Base-by-base conservation (phyloP, 30 jellyfish, hydroid and myxozoan genomes). In the Aurelia sp. region DNA sequence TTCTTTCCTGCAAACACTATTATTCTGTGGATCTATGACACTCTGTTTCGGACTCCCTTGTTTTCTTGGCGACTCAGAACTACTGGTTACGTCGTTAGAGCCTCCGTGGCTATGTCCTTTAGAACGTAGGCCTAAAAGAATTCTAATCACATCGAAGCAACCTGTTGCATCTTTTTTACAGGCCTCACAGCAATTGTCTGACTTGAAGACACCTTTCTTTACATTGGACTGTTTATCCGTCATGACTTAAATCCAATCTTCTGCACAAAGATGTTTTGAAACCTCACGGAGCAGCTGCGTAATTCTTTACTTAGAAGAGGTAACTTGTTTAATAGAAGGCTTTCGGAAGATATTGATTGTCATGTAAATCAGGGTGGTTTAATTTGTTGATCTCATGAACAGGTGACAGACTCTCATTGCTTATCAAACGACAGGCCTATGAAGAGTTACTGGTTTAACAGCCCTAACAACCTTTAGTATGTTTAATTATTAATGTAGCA, bases 311-410 rank as follows among this genome's bases (percentile, higher is more conserved):
- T 16, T 41, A 65, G 68, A 17, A 21, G 22, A 53, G 69, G 53
- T 27, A 17, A 57, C 31, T 62, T 35, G 61, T 62, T 62, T 78
- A 62, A 61, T n/a, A 47, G 20, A 21, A 78, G 27, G 60, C 66
- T 11, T 57, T 30, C 23, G 33, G 76, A 76, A 61, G 6, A 64
- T 23, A 40, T 65, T 41, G 33, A 78, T 84, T 84, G 87, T 60
- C 50, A 84, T 84, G 93, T 84, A 84, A 84, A 84, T 62, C 93
- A 50, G 51, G 81, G 83, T 71, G 75, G 93, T 73, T 62, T 84
- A 76, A 66, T 66, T 72, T 44, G 71, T 59, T 84, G 93, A 84
- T 84, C 93, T 84, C 87, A 84, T 64, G 68, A 78, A 81, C 93
- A 84, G 93, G 93, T 84, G 76, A 61, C 40, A 18, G 35, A 30